Conservation (phyloP, 1,140 invertebrate species). For the Achroia grisella region DNA sequence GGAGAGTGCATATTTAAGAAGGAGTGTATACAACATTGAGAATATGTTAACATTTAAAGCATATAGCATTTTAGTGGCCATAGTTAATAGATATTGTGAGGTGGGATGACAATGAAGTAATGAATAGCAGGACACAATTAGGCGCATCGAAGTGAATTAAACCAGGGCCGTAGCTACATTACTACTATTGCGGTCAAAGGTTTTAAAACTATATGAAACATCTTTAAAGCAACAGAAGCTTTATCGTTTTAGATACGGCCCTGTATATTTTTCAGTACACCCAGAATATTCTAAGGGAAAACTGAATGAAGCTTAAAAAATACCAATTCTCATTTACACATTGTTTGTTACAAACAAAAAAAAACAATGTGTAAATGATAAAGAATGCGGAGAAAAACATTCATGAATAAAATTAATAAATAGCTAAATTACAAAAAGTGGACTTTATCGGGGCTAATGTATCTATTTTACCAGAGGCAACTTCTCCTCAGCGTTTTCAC, state of each 20-base stretch:
- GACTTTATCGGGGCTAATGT: constrained; percentile 55
- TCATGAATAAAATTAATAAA: constrained; percentile 27
- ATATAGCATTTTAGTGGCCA: not conserved
- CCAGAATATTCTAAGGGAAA: not conserved
- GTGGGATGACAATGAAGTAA: not conserved
- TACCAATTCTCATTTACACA: constrained; percentile 8
- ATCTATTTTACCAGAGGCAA: constrained; percentile 86
- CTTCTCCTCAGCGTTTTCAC: constrained; percentile 89
- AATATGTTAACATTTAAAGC: not conserved
- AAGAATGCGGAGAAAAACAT: constrained; percentile 31
- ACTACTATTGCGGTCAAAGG: no score
- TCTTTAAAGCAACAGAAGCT: no score
- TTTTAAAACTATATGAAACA: no score
- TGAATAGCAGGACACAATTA: no score
- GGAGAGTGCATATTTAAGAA: not conserved
- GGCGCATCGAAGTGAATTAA: no score
- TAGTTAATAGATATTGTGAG: not conserved
- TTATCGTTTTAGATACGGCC: not conserved
- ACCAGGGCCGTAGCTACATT: not conserved
- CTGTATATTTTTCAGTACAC: not conserved
- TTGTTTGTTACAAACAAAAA: not conserved
- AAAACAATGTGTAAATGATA: constrained; percentile 9
- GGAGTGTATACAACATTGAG: not conserved
- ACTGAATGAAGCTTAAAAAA: constrained; percentile 2
- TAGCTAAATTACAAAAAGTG: constrained; percentile 54